phyloP scores from a whole-genome alignment of 92 coral and sea anemone genomes.

The Diadumene lineata region DNA sequence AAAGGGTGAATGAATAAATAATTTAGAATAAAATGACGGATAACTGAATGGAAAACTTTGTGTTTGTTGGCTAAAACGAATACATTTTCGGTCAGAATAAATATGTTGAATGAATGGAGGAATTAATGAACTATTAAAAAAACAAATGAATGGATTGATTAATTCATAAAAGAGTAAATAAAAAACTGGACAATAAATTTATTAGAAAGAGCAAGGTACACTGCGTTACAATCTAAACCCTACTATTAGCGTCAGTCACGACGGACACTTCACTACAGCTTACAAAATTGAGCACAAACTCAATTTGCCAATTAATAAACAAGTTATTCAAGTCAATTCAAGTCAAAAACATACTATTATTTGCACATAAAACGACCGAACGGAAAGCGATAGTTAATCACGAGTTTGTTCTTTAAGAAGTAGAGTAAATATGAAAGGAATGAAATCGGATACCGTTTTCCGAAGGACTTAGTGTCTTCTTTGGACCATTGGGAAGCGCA shows the following conservation, averaged over 20 bases:
- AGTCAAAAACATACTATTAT: background rate
- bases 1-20: background rate
- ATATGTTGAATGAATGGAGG: background rate
- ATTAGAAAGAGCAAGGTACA: no score
- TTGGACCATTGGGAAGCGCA: background rate
- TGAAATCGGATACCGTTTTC: constrained; percentile 9
- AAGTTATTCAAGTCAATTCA: no score
- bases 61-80: no score
- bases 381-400: constrained; percentile 8
- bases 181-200: no score
- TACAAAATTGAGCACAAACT: no score
- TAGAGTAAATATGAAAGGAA: background rate
- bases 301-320: no score
- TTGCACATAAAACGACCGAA: constrained; percentile 12
- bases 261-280: no score
- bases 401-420: constrained; percentile 4
- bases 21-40: background rate
- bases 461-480: background rate
- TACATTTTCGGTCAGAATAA: no score
- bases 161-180: background rate
- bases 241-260: no score
- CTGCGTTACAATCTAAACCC: no score
- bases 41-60: background rate
- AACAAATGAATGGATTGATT: background rate
- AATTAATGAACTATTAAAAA: background rate